Percentiles rank a stretch among this genome's conserved stretches.
Evolutionary conservation across 1,140 invertebrate genomes (phyloP).

Genomic region (Spodoptera frugiperda): DNA sequence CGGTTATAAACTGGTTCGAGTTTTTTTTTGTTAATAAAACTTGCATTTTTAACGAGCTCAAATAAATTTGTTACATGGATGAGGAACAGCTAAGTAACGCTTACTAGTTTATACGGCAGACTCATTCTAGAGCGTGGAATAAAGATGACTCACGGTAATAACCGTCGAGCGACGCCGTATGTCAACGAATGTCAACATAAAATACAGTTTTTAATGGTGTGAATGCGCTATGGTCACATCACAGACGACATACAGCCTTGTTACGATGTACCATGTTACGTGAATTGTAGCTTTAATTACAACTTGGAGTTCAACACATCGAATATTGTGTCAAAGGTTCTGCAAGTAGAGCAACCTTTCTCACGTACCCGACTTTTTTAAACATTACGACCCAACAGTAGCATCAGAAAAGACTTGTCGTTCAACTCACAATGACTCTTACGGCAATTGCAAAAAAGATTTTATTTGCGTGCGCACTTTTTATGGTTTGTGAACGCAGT

Average conservation of each 20-base stretch:
- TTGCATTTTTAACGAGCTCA: constrained; percentile 35
- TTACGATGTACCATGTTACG: constrained; percentile 50
- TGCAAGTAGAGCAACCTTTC: constrained; percentile 49
- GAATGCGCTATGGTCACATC: constrained; percentile 52
- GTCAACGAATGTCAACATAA: constrained; percentile 48
- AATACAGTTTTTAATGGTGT: constrained; percentile 63
- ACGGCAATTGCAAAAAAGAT: constrained; percentile 1
- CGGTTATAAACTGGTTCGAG: constrained; percentile 4
- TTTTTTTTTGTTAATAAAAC: constrained; percentile 9
- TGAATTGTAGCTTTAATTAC: constrained; percentile 62
- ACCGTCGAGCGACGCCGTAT: constrained; percentile 41
- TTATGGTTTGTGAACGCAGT: constrained; percentile 26
- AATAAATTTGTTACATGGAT: constrained; percentile 29
- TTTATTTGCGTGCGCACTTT: constrained; percentile 15
- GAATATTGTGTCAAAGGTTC: constrained; percentile 57
- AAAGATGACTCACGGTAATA: constrained; percentile 59
- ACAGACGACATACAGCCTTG: constrained; percentile 35
- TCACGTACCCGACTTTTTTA: constrained; percentile 51
- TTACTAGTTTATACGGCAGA: constrained; percentile 31
- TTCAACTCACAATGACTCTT: constrained; percentile 41
- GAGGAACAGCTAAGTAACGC: constrained; percentile 33
- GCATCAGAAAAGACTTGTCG: constrained; percentile 29
- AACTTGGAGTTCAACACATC: constrained; percentile 41
- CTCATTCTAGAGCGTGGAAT: constrained; percentile 33
- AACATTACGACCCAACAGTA: constrained; percentile 48